Percentiles rank a stretch among this genome's conserved stretches.
These are phyloP conservation scores for Trachythela sp. DNA, from an alignment of 64 coral and sea anemone species.

Conservation along the genomic window DNA sequence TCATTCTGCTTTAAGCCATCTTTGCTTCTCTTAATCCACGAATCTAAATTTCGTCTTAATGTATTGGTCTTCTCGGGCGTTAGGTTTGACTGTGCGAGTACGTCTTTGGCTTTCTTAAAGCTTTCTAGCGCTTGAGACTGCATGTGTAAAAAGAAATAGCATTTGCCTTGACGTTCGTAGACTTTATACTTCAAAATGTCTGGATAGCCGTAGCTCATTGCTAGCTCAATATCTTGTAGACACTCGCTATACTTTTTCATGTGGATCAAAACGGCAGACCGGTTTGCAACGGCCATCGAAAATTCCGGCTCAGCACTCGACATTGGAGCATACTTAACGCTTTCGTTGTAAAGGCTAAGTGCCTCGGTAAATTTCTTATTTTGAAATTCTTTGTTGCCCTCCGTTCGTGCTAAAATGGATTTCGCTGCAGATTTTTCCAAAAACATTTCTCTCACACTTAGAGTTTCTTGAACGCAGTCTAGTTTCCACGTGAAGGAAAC, in stretches of 20 bases:
- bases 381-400: slow-evolving; percentile 77
- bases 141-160: slow-evolving; percentile 31
- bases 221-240: slow-evolving; percentile 58
- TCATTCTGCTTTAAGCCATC: neutral
- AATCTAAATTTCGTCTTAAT: neutral
- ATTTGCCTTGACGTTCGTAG: slow-evolving; percentile 77
- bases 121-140: slow-evolving; percentile 26
- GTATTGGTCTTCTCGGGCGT: neutral
- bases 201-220: slow-evolving; percentile 55
- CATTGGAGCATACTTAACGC: slow-evolving; percentile 56
- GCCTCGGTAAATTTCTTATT: slow-evolving; percentile 56
- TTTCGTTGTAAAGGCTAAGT: slow-evolving; percentile 55
- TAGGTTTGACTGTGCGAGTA: slow-evolving; percentile 22
- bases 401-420: slow-evolving; percentile 49
- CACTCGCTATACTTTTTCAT: slow-evolving; percentile 48
- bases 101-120: slow-evolving; percentile 53
- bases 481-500: slow-evolving; percentile 55
- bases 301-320: slow-evolving; percentile 38
- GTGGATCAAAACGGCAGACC: slow-evolving; percentile 71
- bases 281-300: slow-evolving; percentile 79
- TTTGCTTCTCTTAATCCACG: neutral
- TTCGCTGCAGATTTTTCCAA: slow-evolving; percentile 44
- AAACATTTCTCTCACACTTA: slow-evolving; percentile 42
- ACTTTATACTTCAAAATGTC: slow-evolving; percentile 64
- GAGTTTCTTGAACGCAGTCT: slow-evolving; percentile 43